Base-by-base conservation (phyloP, 2,888 invertebrate genomes). In the Chydorus sphaericus region DNA sequence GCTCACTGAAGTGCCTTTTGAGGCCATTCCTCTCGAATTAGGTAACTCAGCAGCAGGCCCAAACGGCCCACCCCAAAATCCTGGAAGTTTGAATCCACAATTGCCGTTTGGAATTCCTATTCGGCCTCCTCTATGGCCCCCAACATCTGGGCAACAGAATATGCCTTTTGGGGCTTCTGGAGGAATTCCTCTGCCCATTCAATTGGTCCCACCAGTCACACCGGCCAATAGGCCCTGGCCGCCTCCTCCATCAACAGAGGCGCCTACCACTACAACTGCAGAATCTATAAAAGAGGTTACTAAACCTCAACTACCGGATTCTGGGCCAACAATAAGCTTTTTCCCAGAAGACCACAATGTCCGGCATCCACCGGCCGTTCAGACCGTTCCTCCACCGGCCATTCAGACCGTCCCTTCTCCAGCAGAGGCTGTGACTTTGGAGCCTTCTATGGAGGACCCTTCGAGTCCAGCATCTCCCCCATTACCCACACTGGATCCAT, bases 151-250 rank as follows among this genome's bases (percentile, higher is more conserved):
- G 66, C 75, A 4, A 71, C 52, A 52, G 37, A 18, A 78, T 50
- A 62, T 63, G 23, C 82, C 81, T 0, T 80, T 75, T 61, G 68
- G 78, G n/a, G 75, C 79, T 58, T n/a, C n/a, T n/a, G n/a, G n/a
- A n/a, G 83, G 82, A 38, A 78, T 83, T 26, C 83, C 83, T 60
- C 70, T 84, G 58, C 83, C 84, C 3, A 85, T 86, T 62, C 82
- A 82, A 66, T 77, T 83, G 55, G 81, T 83, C 8, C 61, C 61
- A 23, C 75, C 77, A 28, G 48, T 48, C 16, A 29, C 44, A 1
- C 44, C 44, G 11, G n/a, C n/a, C n/a, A 44, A 44, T 23, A 23
- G 44, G 7, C 44, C 44, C 10, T 44, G 44, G 44, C 44, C 44
- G 14, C 58, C 61, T 48, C 60, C 61, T 14, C 60, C 66, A 2